Evolutionary conservation across 2,888 invertebrate genomes (phyloP).

Genomic region (Leucophenga montana): DNA sequence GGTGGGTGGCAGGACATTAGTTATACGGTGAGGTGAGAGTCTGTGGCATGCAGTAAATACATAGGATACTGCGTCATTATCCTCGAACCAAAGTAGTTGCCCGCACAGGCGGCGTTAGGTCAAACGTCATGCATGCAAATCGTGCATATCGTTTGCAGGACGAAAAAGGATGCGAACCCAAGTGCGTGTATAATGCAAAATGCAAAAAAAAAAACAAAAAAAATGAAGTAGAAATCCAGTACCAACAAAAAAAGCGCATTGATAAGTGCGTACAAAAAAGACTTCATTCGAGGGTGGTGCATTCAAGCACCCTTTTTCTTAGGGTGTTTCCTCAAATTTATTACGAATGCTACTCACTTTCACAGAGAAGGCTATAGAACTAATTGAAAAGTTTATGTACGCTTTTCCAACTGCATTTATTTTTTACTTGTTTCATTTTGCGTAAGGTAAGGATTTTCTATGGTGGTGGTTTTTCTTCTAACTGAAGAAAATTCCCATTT

Average conservation of each 20-base stretch:
- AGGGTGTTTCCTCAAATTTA: too few relatives aligned
- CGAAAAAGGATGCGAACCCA: not conserved
- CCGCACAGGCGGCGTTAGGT: conserved; percentile 5
- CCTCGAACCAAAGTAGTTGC: too few relatives aligned
- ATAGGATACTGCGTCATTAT: not conserved
- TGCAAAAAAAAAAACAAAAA: not conserved
- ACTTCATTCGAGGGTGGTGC: too few relatives aligned
- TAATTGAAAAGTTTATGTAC: conserved; percentile 28
- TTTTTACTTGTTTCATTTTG: not conserved
- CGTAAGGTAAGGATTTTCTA: not conserved
- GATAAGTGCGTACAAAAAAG: too few relatives aligned
- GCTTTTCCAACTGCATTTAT: conserved; percentile 7
- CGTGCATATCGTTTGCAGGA: conserved; percentile 1
- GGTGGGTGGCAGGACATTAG: not conserved
- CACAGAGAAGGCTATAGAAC: too few relatives aligned
- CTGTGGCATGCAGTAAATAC: not conserved
- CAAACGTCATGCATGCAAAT: conserved; percentile 26
- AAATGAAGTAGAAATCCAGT: not conserved
- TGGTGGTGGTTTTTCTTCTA: conserved; percentile 44
- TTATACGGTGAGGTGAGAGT: not conserved
- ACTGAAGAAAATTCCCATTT: conserved; percentile 47
- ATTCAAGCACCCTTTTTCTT: too few relatives aligned
- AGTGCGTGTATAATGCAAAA: conserved; percentile 9
- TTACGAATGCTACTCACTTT: too few relatives aligned
- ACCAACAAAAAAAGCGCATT: not conserved